A percentile compares a stretch with the other conserved stretches of the same genome.
Evolutionary conservation across 2,888 invertebrate genomes (phyloP).

Genomic region (Syrista parreyssii): DNA sequence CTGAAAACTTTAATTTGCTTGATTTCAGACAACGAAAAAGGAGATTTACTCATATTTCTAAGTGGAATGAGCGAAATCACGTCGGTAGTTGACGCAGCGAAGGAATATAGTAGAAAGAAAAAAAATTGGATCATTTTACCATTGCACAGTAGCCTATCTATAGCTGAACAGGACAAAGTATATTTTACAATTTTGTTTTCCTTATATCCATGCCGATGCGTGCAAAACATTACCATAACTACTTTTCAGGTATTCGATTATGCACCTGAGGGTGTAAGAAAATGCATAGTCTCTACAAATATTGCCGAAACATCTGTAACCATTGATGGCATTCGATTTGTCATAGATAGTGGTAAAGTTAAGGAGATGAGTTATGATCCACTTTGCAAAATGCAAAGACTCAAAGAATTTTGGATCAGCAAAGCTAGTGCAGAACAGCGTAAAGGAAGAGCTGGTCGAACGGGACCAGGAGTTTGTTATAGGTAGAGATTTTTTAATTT

Average conservation of each 20-base stretch:
- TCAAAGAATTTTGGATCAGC: constrained; percentile 97
- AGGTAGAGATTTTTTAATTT: constrained; percentile 38
- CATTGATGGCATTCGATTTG: constrained; percentile 97
- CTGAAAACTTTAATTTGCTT: constrained; percentile 18
- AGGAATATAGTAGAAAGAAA: constrained; percentile 81
- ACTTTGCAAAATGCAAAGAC: constrained; percentile 86
- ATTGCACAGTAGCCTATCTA: constrained; percentile 90
- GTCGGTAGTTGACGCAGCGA: constrained; percentile 85
- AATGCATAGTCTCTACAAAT: constrained; percentile 97
- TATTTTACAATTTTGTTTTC: constrained; percentile 5
- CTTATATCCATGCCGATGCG: not conserved
- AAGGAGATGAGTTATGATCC: constrained; percentile 98
- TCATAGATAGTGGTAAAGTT: constrained; percentile 96
- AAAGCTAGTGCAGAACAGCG: constrained; percentile 97
- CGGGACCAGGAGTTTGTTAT: constrained; percentile 95
- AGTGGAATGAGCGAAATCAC: constrained; percentile 95
- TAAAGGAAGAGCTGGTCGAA: constrained; percentile 94
- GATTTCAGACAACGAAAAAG: constrained; percentile 79
- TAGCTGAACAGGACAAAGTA: constrained; percentile 96
- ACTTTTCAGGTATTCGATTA: constrained; percentile 85
- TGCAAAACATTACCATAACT: not conserved
- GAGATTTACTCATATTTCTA: constrained; percentile 94
- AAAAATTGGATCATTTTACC: constrained; percentile 93
- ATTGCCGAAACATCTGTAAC: constrained; percentile 99
- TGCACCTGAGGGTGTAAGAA: constrained; percentile 92